Evolutionary conservation across 2,797 vertebrate species (phyloP).

Genomic region (Hypotaenidia okinawae): DNA sequence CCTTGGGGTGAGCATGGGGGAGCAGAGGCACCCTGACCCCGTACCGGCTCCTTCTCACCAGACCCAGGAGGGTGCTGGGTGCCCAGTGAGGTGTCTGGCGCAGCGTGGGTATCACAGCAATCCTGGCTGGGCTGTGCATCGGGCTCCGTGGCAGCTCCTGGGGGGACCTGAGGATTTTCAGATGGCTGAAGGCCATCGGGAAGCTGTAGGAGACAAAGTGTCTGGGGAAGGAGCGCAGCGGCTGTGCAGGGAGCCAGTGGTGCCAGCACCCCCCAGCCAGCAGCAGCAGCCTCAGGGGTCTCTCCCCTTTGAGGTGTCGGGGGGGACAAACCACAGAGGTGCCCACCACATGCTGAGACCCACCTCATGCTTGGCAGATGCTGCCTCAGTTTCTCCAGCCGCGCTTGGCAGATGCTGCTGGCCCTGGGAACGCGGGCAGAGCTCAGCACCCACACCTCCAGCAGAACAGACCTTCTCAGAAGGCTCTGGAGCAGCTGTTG

Average conservation of each 20-base stretch:
- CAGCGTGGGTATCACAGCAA: fast-evolving
- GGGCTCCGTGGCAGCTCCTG: fast-evolving
- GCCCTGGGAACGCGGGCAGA: fast-evolving
- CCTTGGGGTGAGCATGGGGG: fast-evolving
- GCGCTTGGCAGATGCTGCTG: fast-evolving
- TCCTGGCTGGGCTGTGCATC: background rate
- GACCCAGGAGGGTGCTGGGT: background rate
- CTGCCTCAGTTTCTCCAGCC: background rate
- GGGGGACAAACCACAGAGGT: fast-evolving
- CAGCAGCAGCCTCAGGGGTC: background rate
- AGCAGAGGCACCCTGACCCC: fast-evolving
- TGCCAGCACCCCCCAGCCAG: background rate
- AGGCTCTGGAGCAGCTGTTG: background rate
- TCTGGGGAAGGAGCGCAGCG: background rate
- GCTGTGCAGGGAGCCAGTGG: background rate
- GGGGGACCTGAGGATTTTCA: fast-evolving
- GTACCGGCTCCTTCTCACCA: fast-evolving
- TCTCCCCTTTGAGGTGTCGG: background rate
- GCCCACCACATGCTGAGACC: background rate
- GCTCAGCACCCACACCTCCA: background rate
- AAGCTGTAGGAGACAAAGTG: background rate
- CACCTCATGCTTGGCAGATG: fast-evolving
- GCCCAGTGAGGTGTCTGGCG: fast-evolving
- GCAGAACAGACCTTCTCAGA: background rate
- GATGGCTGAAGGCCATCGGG: background rate